These are phyloP conservation scores for Dendrolimus kikuchii DNA, from an alignment of 1,140 invertebrate species.

Conservation along the genomic window DNA sequence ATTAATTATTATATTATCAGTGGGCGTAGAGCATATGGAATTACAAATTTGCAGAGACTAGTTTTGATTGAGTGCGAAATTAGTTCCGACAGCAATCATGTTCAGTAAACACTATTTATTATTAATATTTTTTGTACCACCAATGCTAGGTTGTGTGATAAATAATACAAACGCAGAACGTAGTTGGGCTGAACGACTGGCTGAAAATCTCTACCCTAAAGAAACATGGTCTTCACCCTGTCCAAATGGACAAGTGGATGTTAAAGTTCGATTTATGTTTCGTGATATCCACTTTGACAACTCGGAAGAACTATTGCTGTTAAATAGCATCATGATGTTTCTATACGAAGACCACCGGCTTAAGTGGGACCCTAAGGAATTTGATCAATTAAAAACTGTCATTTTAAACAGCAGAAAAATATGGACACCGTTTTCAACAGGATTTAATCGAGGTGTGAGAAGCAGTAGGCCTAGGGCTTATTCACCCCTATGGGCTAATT, in stretches of 20 bases:
- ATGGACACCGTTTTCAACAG: constrained; percentile 9
- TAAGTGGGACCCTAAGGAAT: constrained; percentile 10
- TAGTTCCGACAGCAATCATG: too few species aligned
- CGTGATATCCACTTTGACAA: constrained; percentile 12
- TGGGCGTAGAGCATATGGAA: too few species aligned
- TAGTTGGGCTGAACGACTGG: too few species aligned
- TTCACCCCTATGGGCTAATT: not conserved
- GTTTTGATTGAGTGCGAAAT: too few species aligned
- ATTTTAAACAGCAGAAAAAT: not conserved
- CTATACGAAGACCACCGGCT: constrained; percentile 10
- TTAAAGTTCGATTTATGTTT: constrained; percentile 7
- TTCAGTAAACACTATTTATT: too few species aligned
- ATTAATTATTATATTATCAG: too few species aligned
- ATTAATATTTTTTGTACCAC: too few species aligned
- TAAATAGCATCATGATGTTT: constrained; percentile 7
- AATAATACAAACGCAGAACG: too few species aligned
- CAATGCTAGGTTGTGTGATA: too few species aligned
- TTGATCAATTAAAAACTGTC: not conserved
- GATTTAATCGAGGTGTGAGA: constrained; percentile 4
- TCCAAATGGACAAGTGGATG: not conserved
- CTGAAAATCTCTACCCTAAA: not conserved
- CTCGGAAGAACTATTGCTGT: constrained; percentile 2
- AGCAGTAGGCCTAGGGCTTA: too few species aligned
- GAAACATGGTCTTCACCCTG: not conserved
- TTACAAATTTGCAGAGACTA: too few species aligned